Percentiles rank a stretch among this genome's conserved stretches.
phyloP scores from a whole-genome alignment of 2,113 vertebrate genomes.

The Sturnira hondurensis region DNA sequence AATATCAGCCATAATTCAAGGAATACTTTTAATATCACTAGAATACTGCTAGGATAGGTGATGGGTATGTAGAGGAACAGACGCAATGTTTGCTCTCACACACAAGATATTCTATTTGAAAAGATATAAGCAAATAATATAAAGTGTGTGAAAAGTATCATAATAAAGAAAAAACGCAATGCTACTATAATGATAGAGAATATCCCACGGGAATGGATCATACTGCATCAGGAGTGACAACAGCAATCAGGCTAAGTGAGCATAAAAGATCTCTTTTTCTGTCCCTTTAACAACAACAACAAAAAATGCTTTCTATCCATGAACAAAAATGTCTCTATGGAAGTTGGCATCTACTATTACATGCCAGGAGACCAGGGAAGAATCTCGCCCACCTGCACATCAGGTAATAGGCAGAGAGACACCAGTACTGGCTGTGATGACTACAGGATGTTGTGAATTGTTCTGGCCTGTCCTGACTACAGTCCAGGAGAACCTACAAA shows the following conservation, averaged over 20 bases:
- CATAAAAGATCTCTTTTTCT: background rate
- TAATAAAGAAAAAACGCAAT: background rate
- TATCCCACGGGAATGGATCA: background rate
- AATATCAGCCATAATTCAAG: background rate
- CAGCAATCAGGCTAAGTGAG: background rate
- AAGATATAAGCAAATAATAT: background rate
- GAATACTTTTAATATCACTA: background rate
- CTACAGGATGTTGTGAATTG: background rate
- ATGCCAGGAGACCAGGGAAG: background rate
- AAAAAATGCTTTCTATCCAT: background rate
- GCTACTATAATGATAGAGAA: background rate
- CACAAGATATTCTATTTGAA: background rate
- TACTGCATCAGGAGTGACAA: background rate
- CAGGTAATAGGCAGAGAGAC: background rate
- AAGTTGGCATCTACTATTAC: background rate
- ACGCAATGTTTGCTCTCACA: rapidly evolving
- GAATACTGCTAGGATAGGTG: background rate
- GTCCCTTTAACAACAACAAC: background rate
- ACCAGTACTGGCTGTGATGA: background rate
- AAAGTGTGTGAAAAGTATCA: background rate
- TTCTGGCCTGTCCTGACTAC: background rate
- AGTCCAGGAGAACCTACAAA: background rate
- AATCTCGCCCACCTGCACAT: background rate
- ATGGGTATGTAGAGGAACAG: background rate
- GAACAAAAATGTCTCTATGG: background rate